These are phyloP conservation scores for Eupithecia exiguata DNA, from an alignment of 2,888 invertebrate genomes.

Conservation along the genomic window DNA sequence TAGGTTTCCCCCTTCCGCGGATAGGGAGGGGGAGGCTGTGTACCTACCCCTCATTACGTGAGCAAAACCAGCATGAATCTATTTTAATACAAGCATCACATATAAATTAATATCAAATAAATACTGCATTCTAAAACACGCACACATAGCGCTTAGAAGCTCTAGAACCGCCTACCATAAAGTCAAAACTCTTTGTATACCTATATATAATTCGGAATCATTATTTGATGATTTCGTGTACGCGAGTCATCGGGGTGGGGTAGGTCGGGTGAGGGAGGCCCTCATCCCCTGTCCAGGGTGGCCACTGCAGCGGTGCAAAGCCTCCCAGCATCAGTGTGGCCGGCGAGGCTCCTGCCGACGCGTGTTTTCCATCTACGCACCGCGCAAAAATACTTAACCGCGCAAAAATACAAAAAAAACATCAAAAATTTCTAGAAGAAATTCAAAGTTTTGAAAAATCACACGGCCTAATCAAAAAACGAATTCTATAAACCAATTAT, in stretches of 20 bases:
- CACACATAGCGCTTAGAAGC: conserved; percentile 47
- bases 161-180: conserved; percentile 40
- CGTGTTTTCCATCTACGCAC: conserved; percentile 83
- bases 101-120: conserved; percentile 68
- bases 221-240: conserved; percentile 82
- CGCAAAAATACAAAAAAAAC: conserved; percentile 55
- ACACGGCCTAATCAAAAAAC: conserved; percentile 64
- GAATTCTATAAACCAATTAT: conserved; percentile 75
- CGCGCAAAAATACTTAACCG: conserved; percentile 68
- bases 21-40: conserved; percentile 25
- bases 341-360: conserved; percentile 79
- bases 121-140: conserved; percentile 68
- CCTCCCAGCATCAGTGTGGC: conserved; percentile 79
- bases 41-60: conserved; percentile 33
- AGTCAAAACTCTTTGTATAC: conserved; percentile 67
- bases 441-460: conserved; percentile 46
- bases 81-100: conserved; percentile 54
- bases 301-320: conserved; percentile 72
- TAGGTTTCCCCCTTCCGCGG: conserved; percentile 28
- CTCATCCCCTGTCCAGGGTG: conserved; percentile 57
- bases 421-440: conserved; percentile 41
- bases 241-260: conserved; percentile 73
- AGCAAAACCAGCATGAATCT: conserved; percentile 47
- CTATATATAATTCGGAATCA: conserved; percentile 82
- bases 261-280: conserved; percentile 53